A percentile compares a stretch with the other conserved stretches of the same genome.
These are phyloP conservation scores for Nasonovia ribisnigri DNA, from an alignment of 2,888 invertebrate species.

Conservation along the genomic window DNA sequence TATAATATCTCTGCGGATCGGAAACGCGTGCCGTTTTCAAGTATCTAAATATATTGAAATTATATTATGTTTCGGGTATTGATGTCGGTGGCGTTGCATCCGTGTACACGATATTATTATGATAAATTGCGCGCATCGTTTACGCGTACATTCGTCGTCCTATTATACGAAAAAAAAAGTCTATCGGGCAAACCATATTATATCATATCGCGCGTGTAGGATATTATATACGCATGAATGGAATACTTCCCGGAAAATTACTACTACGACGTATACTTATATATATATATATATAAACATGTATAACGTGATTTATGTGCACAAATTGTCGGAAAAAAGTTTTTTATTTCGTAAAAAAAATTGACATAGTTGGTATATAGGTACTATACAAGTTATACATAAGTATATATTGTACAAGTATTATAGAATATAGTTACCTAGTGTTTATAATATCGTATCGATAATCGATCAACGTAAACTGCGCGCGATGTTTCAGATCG, in stretches of 20 bases:
- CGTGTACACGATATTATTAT: not conserved
- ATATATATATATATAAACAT: not conserved
- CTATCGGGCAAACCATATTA: not conserved
- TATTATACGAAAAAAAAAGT: not conserved
- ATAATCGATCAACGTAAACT: constrained; percentile 48
- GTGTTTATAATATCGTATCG: constrained; percentile 13
- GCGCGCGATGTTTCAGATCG: constrained; percentile 46
- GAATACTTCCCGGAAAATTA: not conserved
- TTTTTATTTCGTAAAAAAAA: constrained; percentile 17
- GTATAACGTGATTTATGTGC: constrained; percentile 20
- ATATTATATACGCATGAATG: not conserved
- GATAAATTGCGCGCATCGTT: constrained; percentile 1
- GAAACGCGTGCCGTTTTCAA: not conserved
- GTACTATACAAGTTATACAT: not conserved
- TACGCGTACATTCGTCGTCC: not conserved
- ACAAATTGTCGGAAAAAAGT: not conserved
- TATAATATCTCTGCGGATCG: not conserved
- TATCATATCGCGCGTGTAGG: not conserved
- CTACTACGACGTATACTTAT: not conserved
- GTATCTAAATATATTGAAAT: not conserved
- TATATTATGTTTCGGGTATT: not conserved
- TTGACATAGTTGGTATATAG: not conserved
- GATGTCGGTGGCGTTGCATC: not conserved
- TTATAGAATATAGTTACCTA: not conserved
- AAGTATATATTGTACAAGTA: not conserved